Evolutionary conservation across 2,797 vertebrate species (phyloP).

Genomic region (Pangasius mekongensis): DNA sequence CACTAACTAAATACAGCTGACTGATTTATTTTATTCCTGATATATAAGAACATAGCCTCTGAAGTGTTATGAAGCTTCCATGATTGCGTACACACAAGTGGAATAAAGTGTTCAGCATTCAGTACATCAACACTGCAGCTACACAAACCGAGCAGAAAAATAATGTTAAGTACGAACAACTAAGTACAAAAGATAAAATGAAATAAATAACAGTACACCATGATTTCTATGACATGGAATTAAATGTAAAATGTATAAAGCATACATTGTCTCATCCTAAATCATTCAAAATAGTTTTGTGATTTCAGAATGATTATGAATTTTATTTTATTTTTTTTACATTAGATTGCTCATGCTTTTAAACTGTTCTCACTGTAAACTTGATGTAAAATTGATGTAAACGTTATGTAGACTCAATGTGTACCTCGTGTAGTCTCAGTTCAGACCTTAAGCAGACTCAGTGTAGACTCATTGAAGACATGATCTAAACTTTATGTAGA

Average conservation of each 20-base stretch:
- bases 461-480: background rate
- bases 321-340: no score
- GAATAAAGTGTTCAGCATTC: background rate
- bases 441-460: background rate
- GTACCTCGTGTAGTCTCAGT: background rate
- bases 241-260: background rate
- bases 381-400: background rate
- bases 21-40: background rate
- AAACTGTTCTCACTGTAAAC: background rate
- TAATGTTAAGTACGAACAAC: no score
- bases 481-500: background rate
- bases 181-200: no score
- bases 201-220: background rate
- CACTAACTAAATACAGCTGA: background rate
- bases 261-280: background rate
- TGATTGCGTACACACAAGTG: background rate
- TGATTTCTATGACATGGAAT: background rate
- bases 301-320: background rate
- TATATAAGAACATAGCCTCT: background rate
- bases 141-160: background rate
- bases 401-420: background rate
- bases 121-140: background rate
- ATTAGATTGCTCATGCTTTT: background rate
- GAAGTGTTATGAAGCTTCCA: background rate
- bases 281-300: background rate